Conservation (phyloP, 2,113 vertebrate species). For the Gymnogyps californianus region DNA sequence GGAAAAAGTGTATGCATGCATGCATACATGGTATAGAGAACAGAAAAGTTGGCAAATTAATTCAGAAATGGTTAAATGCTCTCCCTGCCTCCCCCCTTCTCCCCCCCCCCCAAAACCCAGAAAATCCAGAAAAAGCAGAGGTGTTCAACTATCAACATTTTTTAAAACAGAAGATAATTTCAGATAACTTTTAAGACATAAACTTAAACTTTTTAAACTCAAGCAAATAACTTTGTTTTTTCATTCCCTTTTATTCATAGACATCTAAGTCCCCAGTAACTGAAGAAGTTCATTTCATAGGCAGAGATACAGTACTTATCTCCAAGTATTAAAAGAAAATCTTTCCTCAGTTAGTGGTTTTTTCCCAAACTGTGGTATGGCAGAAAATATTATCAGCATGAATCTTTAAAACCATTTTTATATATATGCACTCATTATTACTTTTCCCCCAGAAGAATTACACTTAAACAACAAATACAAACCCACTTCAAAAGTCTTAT, state of each 20-base stretch:
- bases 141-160: neutral
- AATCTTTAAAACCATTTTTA: neutral
- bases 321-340: neutral
- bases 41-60: rapidly evolving
- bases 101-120: no score
- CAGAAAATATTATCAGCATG: neutral
- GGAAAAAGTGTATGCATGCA: neutral
- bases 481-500: neutral
- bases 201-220: neutral
- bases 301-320: neutral
- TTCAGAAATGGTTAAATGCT: neutral
- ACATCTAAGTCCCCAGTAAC: neutral
- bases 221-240: neutral
- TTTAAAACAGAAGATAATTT: neutral
- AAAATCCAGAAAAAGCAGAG: neutral
- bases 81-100: neutral
- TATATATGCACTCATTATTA: neutral
- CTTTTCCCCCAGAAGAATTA: neutral
- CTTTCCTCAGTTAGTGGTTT: neutral
- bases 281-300: neutral
- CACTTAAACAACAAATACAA: neutral
- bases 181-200: neutral
- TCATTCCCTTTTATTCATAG: neutral
- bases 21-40: neutral
- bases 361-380: neutral